These are phyloP conservation scores for Podarcis muralis DNA, from an alignment of 2,113 vertebrate species.

Conservation along the genomic window DNA sequence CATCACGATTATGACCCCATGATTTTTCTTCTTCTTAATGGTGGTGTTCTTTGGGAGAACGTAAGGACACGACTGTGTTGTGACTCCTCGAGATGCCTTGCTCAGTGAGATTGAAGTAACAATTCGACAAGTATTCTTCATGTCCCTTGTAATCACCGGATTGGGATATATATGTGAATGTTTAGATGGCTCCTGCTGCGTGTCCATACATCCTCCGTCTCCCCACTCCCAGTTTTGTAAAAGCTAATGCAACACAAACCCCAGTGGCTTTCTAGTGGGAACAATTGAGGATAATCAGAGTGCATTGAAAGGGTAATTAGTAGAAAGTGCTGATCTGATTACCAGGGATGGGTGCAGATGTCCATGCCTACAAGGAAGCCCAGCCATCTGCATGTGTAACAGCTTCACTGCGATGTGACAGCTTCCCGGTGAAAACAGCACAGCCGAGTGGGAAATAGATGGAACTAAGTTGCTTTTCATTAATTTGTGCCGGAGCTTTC, in stretches of 20 bases:
- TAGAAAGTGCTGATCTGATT: slow-evolving; percentile 49
- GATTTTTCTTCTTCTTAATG: background rate
- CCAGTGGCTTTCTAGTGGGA: slow-evolving; percentile 15
- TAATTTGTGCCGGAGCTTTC: slow-evolving; percentile 41
- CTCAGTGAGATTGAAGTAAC: fast-evolving
- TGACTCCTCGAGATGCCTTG: background rate
- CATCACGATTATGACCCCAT: background rate
- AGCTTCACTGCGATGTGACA: slow-evolving; percentile 40
- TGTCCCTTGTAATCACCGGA: background rate
- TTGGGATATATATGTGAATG: background rate
- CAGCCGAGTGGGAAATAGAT: slow-evolving; percentile 46
- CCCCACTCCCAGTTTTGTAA: background rate
- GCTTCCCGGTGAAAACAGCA: slow-evolving; percentile 46
- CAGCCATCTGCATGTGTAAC: slow-evolving; percentile 48
- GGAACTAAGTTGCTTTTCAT: slow-evolving; percentile 46
- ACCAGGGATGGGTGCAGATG: slow-evolving; percentile 44
- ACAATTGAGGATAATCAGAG: slow-evolving; percentile 47
- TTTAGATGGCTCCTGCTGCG: background rate
- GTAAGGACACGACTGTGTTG: background rate
- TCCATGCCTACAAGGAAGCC: slow-evolving; percentile 31
- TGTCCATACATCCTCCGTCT: background rate
- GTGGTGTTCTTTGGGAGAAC: background rate
- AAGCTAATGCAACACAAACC: slow-evolving; percentile 16
- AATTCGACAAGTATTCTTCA: background rate
- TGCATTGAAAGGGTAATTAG: slow-evolving; percentile 50